Percentiles rank a stretch among this genome's conserved stretches.
phyloP scores from a whole-genome alignment of 2,888 invertebrate species.

The Lithophane leautieri region DNA sequence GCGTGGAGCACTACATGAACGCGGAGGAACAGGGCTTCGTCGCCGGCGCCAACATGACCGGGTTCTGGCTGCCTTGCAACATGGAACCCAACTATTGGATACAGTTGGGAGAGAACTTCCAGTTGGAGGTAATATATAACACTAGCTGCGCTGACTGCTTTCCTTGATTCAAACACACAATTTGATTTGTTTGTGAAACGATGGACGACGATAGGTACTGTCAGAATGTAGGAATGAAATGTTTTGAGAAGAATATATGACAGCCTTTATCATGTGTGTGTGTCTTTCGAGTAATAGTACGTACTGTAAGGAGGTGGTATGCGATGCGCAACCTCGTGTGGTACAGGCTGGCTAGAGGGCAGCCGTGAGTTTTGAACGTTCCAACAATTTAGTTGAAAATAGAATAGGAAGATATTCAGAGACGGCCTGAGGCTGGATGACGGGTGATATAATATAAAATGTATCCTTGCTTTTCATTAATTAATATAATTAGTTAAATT shows the following conservation, averaged over 20 bases:
- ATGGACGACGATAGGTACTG: not conserved
- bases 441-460: too few species aligned
- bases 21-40: constrained; percentile 82
- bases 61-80: constrained; percentile 83
- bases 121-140: constrained; percentile 58
- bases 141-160: not conserved
- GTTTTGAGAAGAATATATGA: not conserved
- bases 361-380: too few species aligned
- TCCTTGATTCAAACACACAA: not conserved
- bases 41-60: constrained; percentile 87
- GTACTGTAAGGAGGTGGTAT: too few species aligned
- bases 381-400: too few species aligned
- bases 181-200: not conserved
- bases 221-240: not conserved
- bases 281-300: too few species aligned
- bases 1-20: constrained; percentile 78
- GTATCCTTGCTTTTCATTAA: too few species aligned
- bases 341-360: too few species aligned
- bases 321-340: too few species aligned
- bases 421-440: too few species aligned
- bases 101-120: constrained; percentile 67
- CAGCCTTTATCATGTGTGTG: too few species aligned
- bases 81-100: constrained; percentile 81
- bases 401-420: too few species aligned
- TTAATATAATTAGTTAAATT: too few species aligned